phyloP scores from a whole-genome alignment of 2,113 vertebrate genomes.

The Pionites leucogaster region DNA sequence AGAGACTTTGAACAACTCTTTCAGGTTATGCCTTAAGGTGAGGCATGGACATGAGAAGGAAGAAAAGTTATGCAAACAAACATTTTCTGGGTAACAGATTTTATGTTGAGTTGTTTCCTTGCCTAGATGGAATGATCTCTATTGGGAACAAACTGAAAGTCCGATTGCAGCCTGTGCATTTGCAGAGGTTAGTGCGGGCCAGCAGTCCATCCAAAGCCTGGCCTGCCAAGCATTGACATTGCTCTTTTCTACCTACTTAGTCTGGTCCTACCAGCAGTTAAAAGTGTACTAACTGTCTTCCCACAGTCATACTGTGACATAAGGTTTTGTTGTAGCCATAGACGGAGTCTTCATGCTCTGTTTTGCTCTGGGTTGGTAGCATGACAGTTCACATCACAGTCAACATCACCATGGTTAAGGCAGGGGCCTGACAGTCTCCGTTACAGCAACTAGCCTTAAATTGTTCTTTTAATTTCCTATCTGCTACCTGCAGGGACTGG shows the following conservation, averaged over 20 bases:
- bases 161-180: neutral
- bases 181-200: neutral
- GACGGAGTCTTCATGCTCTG: neutral
- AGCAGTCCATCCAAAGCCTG: neutral
- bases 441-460: neutral
- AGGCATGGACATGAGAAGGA: neutral
- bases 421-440: neutral
- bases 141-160: neutral
- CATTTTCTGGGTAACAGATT: neutral
- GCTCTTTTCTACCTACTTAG: neutral
- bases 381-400: neutral
- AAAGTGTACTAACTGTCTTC: neutral
- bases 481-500: neutral
- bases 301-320: neutral
- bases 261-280: neutral
- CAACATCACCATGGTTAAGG: too few relatives aligned
- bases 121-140: neutral
- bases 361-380: neutral
- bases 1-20: neutral
- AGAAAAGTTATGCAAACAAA: neutral
- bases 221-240: neutral
- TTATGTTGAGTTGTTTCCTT: neutral
- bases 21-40: neutral
- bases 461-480: neutral
- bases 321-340: neutral